Percentiles rank a stretch among this genome's conserved stretches.
Conservation (phyloP, 2,888 invertebrate genomes). For the Onthophagus sagittarius region DNA sequence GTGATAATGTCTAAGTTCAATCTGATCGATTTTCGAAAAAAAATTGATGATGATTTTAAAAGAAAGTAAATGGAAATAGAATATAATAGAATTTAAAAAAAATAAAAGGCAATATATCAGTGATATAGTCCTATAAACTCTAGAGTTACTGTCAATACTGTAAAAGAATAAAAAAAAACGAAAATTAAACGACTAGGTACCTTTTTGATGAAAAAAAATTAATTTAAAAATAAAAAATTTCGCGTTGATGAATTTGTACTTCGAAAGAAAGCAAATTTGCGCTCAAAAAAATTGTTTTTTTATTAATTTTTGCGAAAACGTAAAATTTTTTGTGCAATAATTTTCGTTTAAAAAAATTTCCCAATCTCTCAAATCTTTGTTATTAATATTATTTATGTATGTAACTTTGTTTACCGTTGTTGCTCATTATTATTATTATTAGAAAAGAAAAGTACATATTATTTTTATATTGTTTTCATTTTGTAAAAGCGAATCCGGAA, state of each 20-base stretch:
- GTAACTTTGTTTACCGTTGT: constrained; percentile 9
- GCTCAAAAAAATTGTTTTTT: constrained; percentile 2
- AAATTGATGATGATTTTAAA: neutral
- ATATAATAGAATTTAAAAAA: constrained; percentile 16
- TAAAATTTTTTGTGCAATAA: neutral
- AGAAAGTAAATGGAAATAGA: constrained; percentile 18
- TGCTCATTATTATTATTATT: constrained; percentile 12
- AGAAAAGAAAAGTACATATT: neutral
- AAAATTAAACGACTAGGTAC: constrained; percentile 4
- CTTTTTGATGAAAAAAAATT: neutral
- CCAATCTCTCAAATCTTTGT: neutral
- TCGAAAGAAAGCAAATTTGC: neutral
- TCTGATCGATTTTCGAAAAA: neutral
- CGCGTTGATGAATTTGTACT: neutral
- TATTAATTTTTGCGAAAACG: neutral
- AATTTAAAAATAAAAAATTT: neutral
- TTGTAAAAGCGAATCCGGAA: neutral
- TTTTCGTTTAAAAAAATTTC: neutral
- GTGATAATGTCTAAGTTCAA: neutral
- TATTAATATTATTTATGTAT: constrained; percentile 8
- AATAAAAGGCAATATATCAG: constrained; percentile 19
- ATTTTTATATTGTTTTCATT: neutral
- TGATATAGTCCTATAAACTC: constrained; percentile 22
- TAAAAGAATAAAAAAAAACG: neutral
- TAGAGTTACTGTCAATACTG: constrained; percentile 17